phyloP scores from a whole-genome alignment of 2,888 invertebrate genomes.

The Phaedon cochleariae region DNA sequence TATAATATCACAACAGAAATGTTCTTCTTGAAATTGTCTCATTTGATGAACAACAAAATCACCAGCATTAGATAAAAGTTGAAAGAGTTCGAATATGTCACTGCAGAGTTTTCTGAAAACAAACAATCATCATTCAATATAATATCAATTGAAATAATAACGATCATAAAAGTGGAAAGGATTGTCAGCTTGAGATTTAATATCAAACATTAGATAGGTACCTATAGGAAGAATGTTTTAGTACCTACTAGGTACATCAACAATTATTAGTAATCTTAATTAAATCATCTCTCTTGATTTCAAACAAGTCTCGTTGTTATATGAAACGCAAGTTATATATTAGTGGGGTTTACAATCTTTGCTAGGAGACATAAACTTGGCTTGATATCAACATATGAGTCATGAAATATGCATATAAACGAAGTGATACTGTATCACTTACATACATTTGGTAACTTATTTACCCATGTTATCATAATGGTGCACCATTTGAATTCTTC shows the following conservation, averaged over 20 bases:
- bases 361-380: neutral
- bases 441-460: neutral
- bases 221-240: too few relatives aligned
- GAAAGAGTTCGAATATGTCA: neutral
- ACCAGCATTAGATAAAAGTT: neutral
- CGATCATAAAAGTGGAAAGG: too few relatives aligned
- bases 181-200: too few relatives aligned
- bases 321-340: neutral
- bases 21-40: neutral
- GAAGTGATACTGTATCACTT: neutral
- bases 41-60: slow-evolving; percentile 11
- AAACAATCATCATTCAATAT: neutral
- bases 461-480: neutral
- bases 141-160: too few relatives aligned
- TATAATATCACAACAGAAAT: slow-evolving; percentile 40
- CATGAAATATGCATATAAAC: neutral
- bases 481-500: neutral
- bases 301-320: neutral
- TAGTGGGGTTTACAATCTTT: neutral
- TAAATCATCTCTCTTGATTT: neutral
- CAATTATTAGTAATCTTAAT: too few relatives aligned
- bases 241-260: too few relatives aligned
- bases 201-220: neutral
- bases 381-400: neutral
- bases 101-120: slow-evolving; percentile 21